phyloP scores from a whole-genome alignment of 2,888 invertebrate genomes.

The Dastarcus helophoroides region DNA sequence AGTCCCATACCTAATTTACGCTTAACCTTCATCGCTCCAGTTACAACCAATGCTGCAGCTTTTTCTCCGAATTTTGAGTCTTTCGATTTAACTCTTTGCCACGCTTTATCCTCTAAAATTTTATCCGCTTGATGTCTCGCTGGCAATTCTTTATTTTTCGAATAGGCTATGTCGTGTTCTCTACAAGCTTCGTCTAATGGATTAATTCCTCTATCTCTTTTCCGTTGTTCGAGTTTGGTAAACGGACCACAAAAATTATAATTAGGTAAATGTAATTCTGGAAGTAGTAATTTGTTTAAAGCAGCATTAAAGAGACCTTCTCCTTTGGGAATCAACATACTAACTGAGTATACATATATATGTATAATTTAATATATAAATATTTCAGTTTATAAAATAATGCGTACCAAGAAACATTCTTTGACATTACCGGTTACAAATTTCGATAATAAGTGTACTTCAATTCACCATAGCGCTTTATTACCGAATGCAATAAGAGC shows the following conservation, averaged over 20 bases:
- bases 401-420: constrained; percentile 4
- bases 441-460: background rate
- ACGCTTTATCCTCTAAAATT: constrained; percentile 22
- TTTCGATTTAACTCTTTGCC: constrained; percentile 16
- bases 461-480: constrained; percentile 22
- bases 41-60: constrained; percentile 17
- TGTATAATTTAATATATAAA: no score
- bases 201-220: constrained; percentile 24
- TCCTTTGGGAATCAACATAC: constrained; percentile 7
- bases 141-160: constrained; percentile 12
- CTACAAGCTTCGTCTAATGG: constrained; percentile 20
- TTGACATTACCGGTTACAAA: background rate
- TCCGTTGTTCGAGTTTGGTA: constrained; percentile 16
- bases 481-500: constrained; percentile 21
- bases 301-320: constrained; percentile 14
- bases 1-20: constrained; percentile 18
- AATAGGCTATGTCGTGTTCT: constrained; percentile 22
- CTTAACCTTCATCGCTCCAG: constrained; percentile 23
- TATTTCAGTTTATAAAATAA: constrained; percentile 1
- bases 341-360: no score
- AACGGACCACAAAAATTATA: constrained; percentile 16
- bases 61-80: constrained; percentile 21
- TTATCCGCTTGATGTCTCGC: constrained; percentile 27
- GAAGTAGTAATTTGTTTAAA: constrained; percentile 18
- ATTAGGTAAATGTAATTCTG: constrained; percentile 18